These are phyloP conservation scores for Lasioglossum albipes DNA, from an alignment of 1,140 invertebrate genomes.

Conservation along the genomic window DNA sequence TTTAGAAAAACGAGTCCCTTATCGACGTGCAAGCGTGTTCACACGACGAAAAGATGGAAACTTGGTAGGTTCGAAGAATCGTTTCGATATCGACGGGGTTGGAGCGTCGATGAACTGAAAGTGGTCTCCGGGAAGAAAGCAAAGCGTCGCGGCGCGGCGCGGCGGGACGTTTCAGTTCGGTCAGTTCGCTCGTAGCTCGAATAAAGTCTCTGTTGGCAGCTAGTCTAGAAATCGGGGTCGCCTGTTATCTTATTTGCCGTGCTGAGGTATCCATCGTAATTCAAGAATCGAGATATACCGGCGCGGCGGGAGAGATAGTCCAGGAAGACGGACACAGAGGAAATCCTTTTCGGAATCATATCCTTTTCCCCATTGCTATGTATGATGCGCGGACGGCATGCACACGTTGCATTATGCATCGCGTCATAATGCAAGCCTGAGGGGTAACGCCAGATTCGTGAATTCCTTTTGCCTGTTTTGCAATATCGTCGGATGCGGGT, in stretches of 20 bases:
- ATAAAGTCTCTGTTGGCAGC: not conserved
- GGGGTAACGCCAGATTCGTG: constrained; percentile 57
- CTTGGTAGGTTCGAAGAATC: too few species aligned
- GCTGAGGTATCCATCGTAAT: not conserved
- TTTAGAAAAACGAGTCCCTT: too few species aligned
- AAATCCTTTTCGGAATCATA: constrained; percentile 61
- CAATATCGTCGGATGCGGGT: constrained; percentile 56
- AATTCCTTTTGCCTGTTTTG: constrained; percentile 64
- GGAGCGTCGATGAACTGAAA: too few species aligned
- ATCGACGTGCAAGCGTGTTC: too few species aligned
- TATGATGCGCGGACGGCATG: constrained; percentile 59
- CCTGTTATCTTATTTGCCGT: constrained; percentile 3
- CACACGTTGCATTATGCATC: constrained; percentile 65
- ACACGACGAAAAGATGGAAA: too few species aligned
- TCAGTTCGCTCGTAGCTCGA: not conserved
- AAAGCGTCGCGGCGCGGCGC: too few species aligned
- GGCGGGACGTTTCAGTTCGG: not conserved
- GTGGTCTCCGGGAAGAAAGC: too few species aligned
- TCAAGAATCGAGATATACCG: constrained; percentile 34
- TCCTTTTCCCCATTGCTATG: constrained; percentile 61
- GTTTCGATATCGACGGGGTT: too few species aligned
- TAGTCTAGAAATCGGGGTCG: not conserved
- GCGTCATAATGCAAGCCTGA: constrained; percentile 61
- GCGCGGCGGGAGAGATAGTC: not conserved
- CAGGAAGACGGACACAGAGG: constrained; percentile 14